Conservation (phyloP, 2,797 vertebrate genomes). For the Phataginus tricuspis region DNA sequence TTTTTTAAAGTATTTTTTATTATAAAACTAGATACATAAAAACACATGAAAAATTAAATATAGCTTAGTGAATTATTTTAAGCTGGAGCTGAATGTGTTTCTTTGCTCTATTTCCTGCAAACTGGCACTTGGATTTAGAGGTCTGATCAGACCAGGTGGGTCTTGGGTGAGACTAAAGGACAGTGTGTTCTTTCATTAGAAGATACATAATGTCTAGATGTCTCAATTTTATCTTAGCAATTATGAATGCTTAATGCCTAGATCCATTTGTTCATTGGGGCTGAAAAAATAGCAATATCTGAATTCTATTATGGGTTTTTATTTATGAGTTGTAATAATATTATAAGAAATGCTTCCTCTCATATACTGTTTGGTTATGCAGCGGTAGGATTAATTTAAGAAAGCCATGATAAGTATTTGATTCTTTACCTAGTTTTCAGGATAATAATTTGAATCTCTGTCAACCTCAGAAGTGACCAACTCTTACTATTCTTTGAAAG, state of each 20-base stretch:
- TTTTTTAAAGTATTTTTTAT: not conserved
- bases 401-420: not conserved
- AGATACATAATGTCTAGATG: not conserved
- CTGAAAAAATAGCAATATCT: not conserved
- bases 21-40: not conserved
- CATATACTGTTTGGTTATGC: not conserved
- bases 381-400: not conserved
- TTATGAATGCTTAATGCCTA: not conserved
- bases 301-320: not conserved
- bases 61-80: not conserved
- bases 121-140: not conserved
- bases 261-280: not conserved
- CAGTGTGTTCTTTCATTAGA: not conserved
- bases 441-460: not conserved
- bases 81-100: not conserved
- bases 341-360: not conserved
- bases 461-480: not conserved
- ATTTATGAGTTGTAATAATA: not conserved
- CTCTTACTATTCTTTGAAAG: constrained; percentile 1
- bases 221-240: not conserved
- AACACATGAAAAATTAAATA: not conserved
- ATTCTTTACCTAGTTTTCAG: not conserved
- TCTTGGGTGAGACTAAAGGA: not conserved
- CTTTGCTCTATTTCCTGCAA: not conserved
- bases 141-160: not conserved